Percentiles rank a stretch among this genome's conserved stretches.
Conservation (phyloP, 2,888 invertebrate genomes). For the Nasonia oneida region DNA sequence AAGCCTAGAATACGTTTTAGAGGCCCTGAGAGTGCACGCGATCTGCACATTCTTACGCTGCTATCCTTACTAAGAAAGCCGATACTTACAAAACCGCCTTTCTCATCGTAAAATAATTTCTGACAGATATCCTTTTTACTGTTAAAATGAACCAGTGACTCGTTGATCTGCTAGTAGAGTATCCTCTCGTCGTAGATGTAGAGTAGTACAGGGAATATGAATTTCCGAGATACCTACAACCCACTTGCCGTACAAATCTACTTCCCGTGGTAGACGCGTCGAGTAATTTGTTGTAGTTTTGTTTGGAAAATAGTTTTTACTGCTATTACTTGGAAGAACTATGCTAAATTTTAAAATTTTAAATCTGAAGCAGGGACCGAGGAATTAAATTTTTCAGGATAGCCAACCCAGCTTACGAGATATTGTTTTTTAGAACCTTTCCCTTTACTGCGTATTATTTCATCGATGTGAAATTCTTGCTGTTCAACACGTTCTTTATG, state of each 20-base stretch:
- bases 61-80: not conserved
- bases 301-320: not conserved
- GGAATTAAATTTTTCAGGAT: not conserved
- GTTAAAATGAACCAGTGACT: not conserved
- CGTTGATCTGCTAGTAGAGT: not conserved
- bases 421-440: not conserved
- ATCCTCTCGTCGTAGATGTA: too few relatives aligned
- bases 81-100: not conserved
- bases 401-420: not conserved
- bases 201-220: not conserved
- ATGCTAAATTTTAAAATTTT: not conserved
- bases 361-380: not conserved
- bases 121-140: not conserved
- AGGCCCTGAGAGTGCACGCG: not conserved
- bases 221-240: not conserved
- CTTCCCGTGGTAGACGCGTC: not conserved
- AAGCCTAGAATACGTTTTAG: not conserved
- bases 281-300: not conserved
- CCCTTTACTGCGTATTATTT: not conserved
- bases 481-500: not conserved
- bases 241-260: not conserved
- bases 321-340: not conserved
- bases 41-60: not conserved
- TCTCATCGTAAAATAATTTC: not conserved
- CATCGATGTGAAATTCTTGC: not conserved